Evolutionary conservation across 2,888 invertebrate species (phyloP), one percentile per base, ranked within the genome.

Genomic region (Drosophila barbarae): DNA sequence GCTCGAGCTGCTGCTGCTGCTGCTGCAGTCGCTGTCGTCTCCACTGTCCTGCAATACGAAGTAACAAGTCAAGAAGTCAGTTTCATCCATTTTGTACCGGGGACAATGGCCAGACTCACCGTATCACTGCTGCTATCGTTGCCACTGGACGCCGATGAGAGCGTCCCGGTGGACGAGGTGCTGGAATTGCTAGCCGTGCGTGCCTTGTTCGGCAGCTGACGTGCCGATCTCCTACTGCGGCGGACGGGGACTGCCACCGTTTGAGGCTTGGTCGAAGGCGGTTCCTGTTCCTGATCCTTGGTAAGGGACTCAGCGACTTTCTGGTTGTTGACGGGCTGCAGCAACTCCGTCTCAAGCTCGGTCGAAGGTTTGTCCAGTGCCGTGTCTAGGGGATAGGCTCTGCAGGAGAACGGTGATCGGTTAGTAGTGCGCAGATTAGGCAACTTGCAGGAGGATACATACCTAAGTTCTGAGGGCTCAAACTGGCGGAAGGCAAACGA

Each of bases 381-480:
- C 9, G 98, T 98, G 89, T 96, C 98, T 51, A 99, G 88, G 1
- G 99, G 99, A 90, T 98, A 94, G 87, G 96, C 96, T 86, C 96
- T 95, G 49, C 3, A 86, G 56, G 7, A 28, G 35, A 6, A 35
- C 49, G 2, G 6, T 6, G 21, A 23, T 9, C 5, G 5, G 23
- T 39, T 3, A 26, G 12, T 12, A 5, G 15, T n/a, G 12, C 15
- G n/a, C n/a, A 13, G 13, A 21, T 1, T 10, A 5, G 3, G 13
- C 4, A 8, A 13, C 10, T 9, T 3, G 3, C 13, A 18, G 5
- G 6, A 7, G 2, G 4, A 44, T 9, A 13, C 89, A 85, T 87
- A 93, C 93, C 90, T 90, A 60, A 99, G 91, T 89, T 98, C 97
- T 13, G 94, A 92, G 7, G 96, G 91, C 2, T 95, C 93, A 88